Evolutionary conservation across 2,888 invertebrate genomes (phyloP), one percentile per base, ranked within the genome.

Genomic region (Mythimna pallens): DNA sequence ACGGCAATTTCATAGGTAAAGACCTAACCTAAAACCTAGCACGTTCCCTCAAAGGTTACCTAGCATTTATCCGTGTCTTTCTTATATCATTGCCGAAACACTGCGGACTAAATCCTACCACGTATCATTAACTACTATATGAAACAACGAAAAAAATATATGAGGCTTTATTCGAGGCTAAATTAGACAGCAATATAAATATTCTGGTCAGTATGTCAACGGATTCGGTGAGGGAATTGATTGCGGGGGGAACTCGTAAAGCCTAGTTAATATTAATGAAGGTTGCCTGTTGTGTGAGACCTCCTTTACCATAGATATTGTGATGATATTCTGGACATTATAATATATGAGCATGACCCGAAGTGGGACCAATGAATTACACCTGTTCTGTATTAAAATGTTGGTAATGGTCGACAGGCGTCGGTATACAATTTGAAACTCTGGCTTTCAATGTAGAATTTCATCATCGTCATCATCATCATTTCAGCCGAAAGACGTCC

Each of bases 211-310:
- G 74, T 73, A 58, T 66, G 80, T 73, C 77, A 80, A 72, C 70
- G 76, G 57, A 82, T 76, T 76, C 64, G 54, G 43, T 57, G 47
- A 34, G 67, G 65, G 73, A 84, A 84, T 84, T 84, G 84, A 83
- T 83, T 83, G 80, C 71, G 62, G 47, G 67, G 73, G 58, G 14
- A 14, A 76, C 72, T 73, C 70, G 76, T 83, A 69, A 76, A 76
- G 61, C 50, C 70, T 83, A 34, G 69, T 83, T 75, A 83, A 83
- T 83, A 77, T 83, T 83, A 82, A 83, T 83, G 80, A 82, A 59
- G 74, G 72, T 76, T 76, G 5, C 25, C 22, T 76, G 64, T 61
- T 25, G 59, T 61, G 58, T 64, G 61, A 63, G 52, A 36, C 43
- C 65, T 57, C 30, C 30, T 63, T 47, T 47, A 9, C 65, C 43